phyloP scores from a whole-genome alignment of 2,888 invertebrate genomes.

The Antitype chi region DNA sequence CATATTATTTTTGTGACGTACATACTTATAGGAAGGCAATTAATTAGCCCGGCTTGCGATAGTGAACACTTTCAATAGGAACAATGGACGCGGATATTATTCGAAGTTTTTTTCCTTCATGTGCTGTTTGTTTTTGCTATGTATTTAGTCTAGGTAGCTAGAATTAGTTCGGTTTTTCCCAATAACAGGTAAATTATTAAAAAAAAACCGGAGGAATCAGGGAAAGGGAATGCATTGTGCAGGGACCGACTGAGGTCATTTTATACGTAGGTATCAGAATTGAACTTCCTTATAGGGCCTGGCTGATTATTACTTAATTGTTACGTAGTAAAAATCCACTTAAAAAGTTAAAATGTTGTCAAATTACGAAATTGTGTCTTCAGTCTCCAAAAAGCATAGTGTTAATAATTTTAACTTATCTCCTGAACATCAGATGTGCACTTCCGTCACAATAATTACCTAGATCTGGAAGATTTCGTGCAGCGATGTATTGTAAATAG shows the following conservation, averaged over 20 bases:
- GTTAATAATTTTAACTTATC: neutral
- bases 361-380: neutral
- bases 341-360: neutral
- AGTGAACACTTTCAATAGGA: constrained; percentile 8
- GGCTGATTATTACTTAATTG: neutral
- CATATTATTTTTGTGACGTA: constrained; percentile 41
- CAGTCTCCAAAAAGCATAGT: neutral
- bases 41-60: constrained; percentile 28
- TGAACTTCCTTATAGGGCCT: neutral
- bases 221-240: constrained; percentile 28
- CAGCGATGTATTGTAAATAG: neutral
- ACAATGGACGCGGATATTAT: constrained; percentile 29
- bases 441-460: neutral
- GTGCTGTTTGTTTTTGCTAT: constrained; percentile 2
- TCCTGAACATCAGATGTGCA: neutral
- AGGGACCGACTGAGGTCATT: neutral
- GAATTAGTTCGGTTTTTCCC: constrained; percentile 22
- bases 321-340: neutral
- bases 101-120: constrained; percentile 12
- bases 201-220: constrained; percentile 6
- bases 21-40: constrained; percentile 27
- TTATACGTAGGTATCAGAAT: neutral
- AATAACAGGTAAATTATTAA: constrained; percentile 26
- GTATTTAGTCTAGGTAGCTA: constrained; percentile 10
- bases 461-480: neutral